Evolutionary conservation across 2,888 invertebrate genomes (phyloP).

Genomic region (Tenthredo notha): DNA sequence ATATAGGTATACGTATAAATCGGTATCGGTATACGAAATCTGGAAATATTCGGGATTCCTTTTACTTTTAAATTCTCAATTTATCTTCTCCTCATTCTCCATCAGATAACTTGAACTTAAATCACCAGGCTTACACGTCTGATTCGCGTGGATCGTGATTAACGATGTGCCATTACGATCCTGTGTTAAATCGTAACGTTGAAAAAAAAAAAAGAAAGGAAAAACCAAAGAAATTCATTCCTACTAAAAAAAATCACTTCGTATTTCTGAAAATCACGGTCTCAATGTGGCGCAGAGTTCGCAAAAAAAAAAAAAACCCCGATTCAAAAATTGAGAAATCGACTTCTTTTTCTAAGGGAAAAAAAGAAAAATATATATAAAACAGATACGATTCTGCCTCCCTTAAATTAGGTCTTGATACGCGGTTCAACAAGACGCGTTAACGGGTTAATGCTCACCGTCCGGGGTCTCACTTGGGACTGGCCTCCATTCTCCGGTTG

Average conservation of each 20-base stretch:
- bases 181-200: background rate
- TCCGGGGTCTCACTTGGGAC: constrained; percentile 51
- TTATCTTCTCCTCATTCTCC: constrained; percentile 7
- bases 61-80: background rate
- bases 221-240: background rate
- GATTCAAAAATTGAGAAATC: background rate
- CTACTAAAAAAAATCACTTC: no score
- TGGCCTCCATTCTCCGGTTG: constrained; percentile 41
- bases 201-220: background rate
- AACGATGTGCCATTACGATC: background rate
- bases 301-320: background rate
- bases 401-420: background rate
- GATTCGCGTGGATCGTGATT: constrained; percentile 19
- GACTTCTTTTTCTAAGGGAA: no score
- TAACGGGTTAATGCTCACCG: constrained; percentile 52
- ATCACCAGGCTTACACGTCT: constrained; percentile 27
- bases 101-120: constrained; percentile 26
- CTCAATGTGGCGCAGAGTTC: background rate
- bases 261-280: background rate
- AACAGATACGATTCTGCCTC: background rate
- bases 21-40: background rate
- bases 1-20: background rate
- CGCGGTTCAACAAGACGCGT: constrained; percentile 1
- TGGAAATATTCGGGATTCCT: background rate
- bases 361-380: background rate